Conservation (phyloP, 1,140 invertebrate species). For the Papilio dardanus region DNA sequence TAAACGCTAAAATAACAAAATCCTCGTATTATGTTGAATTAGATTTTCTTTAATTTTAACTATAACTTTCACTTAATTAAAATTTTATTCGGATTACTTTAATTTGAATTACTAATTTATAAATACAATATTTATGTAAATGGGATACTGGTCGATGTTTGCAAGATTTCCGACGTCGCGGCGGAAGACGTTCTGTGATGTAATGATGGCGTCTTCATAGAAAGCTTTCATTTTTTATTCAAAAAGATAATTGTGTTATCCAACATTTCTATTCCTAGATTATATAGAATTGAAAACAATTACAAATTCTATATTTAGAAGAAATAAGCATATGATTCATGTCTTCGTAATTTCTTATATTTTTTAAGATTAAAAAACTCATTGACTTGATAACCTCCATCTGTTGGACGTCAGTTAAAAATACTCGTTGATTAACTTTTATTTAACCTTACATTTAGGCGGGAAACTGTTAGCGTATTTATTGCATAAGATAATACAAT, state of each 20-base stretch:
- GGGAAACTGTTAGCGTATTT: neutral
- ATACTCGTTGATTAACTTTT: no score
- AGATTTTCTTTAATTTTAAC: conserved; percentile 7
- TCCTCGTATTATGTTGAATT: neutral
- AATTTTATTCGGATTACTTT: conserved; percentile 1
- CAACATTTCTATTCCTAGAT: neutral
- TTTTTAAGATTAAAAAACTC: no score
- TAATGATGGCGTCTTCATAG: neutral
- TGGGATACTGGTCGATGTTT: neutral
- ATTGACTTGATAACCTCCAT: no score
- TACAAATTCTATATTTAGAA: no score
- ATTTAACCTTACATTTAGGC: neutral
- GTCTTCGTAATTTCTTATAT: no score
- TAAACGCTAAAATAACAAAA: neutral
- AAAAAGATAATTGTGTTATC: neutral
- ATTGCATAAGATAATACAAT: conserved; percentile 3
- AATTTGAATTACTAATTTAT: conserved; percentile 26
- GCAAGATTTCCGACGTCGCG: neutral
- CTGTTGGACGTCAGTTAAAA: no score
- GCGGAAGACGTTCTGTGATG: conserved; percentile 13
- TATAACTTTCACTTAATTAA: conserved; percentile 5
- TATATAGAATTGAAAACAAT: no score
- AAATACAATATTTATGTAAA: conserved; percentile 17
- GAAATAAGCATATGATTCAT: no score
- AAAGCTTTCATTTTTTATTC: neutral